phyloP scores from a whole-genome alignment of 2,113 vertebrate genomes.

The Buteo buteo region DNA sequence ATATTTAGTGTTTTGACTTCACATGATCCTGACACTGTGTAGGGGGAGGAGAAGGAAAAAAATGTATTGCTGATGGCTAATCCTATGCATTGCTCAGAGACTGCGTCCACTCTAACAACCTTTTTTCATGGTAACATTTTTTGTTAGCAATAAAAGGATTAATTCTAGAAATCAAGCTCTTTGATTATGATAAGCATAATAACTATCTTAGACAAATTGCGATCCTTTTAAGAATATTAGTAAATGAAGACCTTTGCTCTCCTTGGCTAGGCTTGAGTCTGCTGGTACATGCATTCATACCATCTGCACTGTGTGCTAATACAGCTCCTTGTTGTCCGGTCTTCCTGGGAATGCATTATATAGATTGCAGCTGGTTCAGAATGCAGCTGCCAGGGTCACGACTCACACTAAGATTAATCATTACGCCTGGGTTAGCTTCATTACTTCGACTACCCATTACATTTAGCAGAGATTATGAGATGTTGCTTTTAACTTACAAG shows the following conservation, averaged over 20 bases:
- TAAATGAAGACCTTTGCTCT: constrained; percentile 62
- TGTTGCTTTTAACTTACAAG: constrained; percentile 76
- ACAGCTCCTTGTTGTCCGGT: constrained; percentile 68
- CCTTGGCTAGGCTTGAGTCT: constrained; percentile 19
- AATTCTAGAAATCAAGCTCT: constrained; percentile 43
- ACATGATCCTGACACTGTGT: constrained; percentile 3
- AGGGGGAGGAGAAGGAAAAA: constrained; percentile 33
- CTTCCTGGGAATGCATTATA: constrained; percentile 75
- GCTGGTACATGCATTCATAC: constrained; percentile 42
- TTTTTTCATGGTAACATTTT: constrained; percentile 55
- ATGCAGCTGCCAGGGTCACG: constrained; percentile 73
- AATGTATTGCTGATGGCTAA: constrained; percentile 35
- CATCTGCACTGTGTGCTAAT: constrained; percentile 64
- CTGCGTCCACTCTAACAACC: not conserved
- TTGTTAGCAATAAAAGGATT: constrained; percentile 51
- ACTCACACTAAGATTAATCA: constrained; percentile 76
- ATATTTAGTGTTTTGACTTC: constrained; percentile 53
- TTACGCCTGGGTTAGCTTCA: constrained; percentile 72
- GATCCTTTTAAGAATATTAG: constrained; percentile 68
- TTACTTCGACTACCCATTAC: constrained; percentile 72
- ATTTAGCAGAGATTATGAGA: constrained; percentile 74
- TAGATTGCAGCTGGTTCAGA: constrained; percentile 75
- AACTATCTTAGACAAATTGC: constrained; percentile 51
- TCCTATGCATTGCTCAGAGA: not conserved
- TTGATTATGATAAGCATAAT: constrained; percentile 58